These are phyloP conservation scores for Drosophila watanabei DNA, from an alignment of 1,140 invertebrate species.

Conservation along the genomic window DNA sequence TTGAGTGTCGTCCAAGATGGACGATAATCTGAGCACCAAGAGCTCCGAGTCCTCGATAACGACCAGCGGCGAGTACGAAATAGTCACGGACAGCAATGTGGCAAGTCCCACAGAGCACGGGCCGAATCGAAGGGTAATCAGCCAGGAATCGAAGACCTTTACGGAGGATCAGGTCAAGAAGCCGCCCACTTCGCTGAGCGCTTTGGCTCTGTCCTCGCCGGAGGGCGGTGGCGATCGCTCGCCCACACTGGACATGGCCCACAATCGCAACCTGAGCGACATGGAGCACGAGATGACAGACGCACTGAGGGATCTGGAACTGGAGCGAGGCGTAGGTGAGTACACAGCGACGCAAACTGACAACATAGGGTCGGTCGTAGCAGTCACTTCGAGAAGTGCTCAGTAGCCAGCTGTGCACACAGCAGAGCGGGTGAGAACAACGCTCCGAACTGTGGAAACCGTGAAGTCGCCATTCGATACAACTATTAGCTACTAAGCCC, in stretches of 20 bases:
- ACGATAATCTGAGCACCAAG: conserved; percentile 92
- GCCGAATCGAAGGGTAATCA: conserved; percentile 37
- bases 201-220: conserved; percentile 49
- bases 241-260: conserved; percentile 91
- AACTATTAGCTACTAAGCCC: conserved; percentile 42
- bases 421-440: conserved; percentile 11
- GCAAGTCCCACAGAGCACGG: conserved; percentile 68
- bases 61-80: conserved; percentile 94
- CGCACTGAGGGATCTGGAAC: conserved; percentile 88
- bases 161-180: conserved; percentile 3
- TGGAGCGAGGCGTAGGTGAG: conserved; percentile 71
- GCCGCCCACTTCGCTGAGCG: conserved; percentile 61
- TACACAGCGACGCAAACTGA: conserved; percentile 13
- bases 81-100: conserved; percentile 87
- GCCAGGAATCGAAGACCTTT: conserved; percentile 9
- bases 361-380: conserved; percentile 5
- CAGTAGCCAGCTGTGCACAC: conserved; percentile 57
- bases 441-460: conserved; percentile 40
- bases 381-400: conserved; percentile 1
- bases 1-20: conserved; percentile 87
- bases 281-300: conserved; percentile 91
- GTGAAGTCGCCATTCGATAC: neutral
- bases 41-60: conserved; percentile 92
- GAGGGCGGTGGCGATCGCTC: conserved; percentile 85
- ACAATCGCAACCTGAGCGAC: conserved; percentile 91